Evolutionary conservation across 2,113 vertebrate species (phyloP).

Genomic region (Plecturocebus donacophilus): DNA sequence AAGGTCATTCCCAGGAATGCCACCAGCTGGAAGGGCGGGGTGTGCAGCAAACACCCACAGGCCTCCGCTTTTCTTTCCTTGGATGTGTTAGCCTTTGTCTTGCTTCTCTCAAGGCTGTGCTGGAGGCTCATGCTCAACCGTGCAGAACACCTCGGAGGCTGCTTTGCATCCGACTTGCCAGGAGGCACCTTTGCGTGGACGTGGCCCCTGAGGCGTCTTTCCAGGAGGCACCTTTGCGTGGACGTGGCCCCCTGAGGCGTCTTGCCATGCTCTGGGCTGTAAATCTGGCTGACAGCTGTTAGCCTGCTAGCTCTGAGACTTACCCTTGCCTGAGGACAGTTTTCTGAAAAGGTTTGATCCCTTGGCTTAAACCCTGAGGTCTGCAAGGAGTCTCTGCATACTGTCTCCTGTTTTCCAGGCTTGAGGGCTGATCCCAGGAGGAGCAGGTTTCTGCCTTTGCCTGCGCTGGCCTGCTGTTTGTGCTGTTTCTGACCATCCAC

Average conservation of each 20-base stretch:
- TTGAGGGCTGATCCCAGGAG: too few relatives aligned
- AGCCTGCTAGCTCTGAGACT: conserved; percentile 20
- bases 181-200: conserved; percentile 59
- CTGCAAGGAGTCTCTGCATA: neutral
- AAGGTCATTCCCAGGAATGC: neutral
- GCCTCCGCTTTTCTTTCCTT: too few relatives aligned
- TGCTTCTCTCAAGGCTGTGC: neutral
- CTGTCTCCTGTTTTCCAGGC: neutral
- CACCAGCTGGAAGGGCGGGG: neutral
- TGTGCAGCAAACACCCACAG: too few relatives aligned
- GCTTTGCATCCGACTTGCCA: conserved; percentile 47
- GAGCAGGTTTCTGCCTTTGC: neutral
- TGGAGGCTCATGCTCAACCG: neutral
- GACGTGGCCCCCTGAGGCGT: conserved; percentile 66
- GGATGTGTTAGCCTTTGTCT: conserved; percentile 11
- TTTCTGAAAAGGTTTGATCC: neutral
- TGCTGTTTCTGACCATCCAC: neutral
- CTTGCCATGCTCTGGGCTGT: conserved; percentile 39
- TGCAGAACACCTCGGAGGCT: neutral
- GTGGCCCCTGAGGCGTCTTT: conserved; percentile 58
- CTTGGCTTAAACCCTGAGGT: neutral
- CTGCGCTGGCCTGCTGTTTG: neutral
- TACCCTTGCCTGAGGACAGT: conserved; percentile 1
- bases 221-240: conserved; percentile 38
- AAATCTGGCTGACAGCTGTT: conserved; percentile 59